These are phyloP conservation scores for Drosophila quasianomalipes DNA, from an alignment of 2,888 invertebrate genomes.

Conservation along the genomic window DNA sequence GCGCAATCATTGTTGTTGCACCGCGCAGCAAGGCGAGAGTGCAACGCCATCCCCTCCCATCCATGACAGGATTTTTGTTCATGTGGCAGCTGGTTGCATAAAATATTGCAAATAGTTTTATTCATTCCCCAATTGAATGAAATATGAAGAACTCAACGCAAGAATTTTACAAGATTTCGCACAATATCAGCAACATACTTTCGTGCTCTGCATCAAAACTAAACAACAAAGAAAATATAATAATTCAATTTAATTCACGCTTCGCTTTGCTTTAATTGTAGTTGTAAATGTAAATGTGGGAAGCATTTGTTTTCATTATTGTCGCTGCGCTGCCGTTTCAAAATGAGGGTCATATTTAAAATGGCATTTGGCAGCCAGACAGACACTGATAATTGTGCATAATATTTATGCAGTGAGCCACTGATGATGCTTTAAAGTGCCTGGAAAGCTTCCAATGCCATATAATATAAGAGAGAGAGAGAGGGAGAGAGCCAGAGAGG, in stretches of 20 bases:
- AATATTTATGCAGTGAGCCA: slow-evolving; percentile 56
- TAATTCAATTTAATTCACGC: slow-evolving; percentile 51
- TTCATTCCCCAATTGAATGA: slow-evolving; percentile 73
- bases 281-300: slow-evolving; percentile 22
- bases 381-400: slow-evolving; percentile 64
- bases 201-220: slow-evolving; percentile 4
- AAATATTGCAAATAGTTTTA: slow-evolving; percentile 81
- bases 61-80: slow-evolving; percentile 63
- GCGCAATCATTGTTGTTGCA: slow-evolving; percentile 82
- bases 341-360: slow-evolving; percentile 31
- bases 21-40: slow-evolving; percentile 49
- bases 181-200: slow-evolving; percentile 21
- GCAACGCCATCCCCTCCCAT: slow-evolving; percentile 8
- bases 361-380: slow-evolving; percentile 37
- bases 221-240: slow-evolving; percentile 1
- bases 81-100: slow-evolving; percentile 63
- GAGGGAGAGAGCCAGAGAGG: slow-evolving; percentile 17
- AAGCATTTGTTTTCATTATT: slow-evolving; percentile 71
- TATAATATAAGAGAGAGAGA: slow-evolving; percentile 24
- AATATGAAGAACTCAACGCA: slow-evolving; percentile 55
- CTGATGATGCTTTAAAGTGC: slow-evolving; percentile 41
- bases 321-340: slow-evolving; percentile 20
- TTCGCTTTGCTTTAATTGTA: slow-evolving; percentile 28
- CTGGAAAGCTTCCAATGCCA: slow-evolving; percentile 53
- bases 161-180: slow-evolving; percentile 11